Conservation (phyloP, 2,113 vertebrate genomes). For the Malurus alboscapulatus region DNA sequence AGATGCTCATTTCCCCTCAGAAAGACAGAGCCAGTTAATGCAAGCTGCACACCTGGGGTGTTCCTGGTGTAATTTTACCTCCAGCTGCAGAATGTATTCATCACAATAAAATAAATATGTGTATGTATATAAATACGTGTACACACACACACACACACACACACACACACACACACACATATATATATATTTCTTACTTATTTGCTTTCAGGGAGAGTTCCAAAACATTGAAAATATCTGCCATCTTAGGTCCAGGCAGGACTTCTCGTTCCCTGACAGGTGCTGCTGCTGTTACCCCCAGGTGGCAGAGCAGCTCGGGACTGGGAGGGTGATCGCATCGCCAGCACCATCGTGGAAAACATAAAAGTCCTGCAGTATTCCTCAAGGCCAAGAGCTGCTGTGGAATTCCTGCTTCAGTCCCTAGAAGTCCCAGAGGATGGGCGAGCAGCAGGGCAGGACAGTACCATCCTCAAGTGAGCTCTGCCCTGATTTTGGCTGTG, state of each 20-base stretch:
- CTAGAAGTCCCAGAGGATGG: background rate
- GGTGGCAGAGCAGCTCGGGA: accelerated
- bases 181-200: background rate
- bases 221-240: background rate
- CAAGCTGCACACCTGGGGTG: background rate
- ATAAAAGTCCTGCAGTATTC: background rate
- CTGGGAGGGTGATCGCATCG: accelerated
- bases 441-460: background rate
- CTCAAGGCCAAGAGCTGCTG: background rate
- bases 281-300: background rate
- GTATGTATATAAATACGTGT: background rate
- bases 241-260: background rate
- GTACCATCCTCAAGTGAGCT: background rate
- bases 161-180: too few relatives aligned
- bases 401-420: background rate
- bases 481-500: background rate
- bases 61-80: accelerated
- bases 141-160: too few relatives aligned
- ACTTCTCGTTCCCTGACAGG: accelerated
- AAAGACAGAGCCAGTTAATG: background rate
- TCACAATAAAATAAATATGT: background rate
- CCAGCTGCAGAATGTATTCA: background rate
- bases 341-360: accelerated
- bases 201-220: background rate
- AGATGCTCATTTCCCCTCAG: background rate